phyloP scores from a whole-genome alignment of 2,797 vertebrate genomes.

The Pantherophis alleghaniensis region DNA sequence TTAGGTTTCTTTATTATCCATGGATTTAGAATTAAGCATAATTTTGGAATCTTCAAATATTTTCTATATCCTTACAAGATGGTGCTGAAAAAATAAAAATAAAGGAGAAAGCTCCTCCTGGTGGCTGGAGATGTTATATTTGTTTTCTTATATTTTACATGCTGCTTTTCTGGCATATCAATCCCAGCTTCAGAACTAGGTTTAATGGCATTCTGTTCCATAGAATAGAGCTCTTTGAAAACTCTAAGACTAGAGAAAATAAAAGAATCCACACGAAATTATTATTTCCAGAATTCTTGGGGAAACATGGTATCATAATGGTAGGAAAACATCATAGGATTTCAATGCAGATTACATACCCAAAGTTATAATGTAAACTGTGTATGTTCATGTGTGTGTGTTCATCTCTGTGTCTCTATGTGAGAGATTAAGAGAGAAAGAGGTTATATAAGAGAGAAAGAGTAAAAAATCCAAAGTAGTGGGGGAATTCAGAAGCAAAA shows the following conservation, averaged over 20 bases:
- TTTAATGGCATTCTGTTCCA: background rate
- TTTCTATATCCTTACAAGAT: background rate
- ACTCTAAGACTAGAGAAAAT: background rate
- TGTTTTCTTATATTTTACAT: background rate
- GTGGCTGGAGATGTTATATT: conserved; percentile 14
- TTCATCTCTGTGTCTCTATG: background rate
- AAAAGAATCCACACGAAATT: background rate
- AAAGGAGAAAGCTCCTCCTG: conserved; percentile 23
- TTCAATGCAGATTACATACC: background rate
- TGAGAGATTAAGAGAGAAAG: background rate
- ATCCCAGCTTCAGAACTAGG: background rate
- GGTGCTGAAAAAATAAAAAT: background rate
- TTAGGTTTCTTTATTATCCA: background rate
- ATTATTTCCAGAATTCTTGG: background rate
- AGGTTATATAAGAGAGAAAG: background rate
- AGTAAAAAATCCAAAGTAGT: background rate
- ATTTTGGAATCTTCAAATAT: background rate
- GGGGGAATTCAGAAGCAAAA: background rate
- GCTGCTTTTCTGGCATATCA: background rate
- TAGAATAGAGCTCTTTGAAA: background rate
- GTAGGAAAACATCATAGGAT: background rate
- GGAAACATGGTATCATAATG: background rate
- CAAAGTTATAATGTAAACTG: background rate
- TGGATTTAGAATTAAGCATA: background rate
- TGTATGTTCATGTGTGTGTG: background rate